Conservation (phyloP, 92 coral and sea anemone species). For the Metridium senile region DNA sequence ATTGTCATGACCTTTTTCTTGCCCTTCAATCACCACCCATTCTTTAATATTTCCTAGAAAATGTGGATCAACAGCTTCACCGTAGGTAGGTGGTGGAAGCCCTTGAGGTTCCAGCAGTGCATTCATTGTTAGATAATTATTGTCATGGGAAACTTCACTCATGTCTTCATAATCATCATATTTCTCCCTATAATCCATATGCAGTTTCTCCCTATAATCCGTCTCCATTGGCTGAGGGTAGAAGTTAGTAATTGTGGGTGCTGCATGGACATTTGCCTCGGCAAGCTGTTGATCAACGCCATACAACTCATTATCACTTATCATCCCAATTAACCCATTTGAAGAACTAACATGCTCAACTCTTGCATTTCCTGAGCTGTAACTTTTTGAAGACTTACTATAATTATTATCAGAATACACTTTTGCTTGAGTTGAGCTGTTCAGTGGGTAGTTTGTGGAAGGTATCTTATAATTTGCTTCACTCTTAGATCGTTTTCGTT, state of each 20-base stretch:
- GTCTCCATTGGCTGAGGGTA: slow-evolving; percentile 10
- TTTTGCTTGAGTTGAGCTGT: too few relatives aligned
- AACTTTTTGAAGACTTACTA: neutral
- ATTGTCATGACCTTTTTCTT: neutral
- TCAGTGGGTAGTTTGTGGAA: too few relatives aligned
- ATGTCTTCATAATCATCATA: slow-evolving; percentile 6
- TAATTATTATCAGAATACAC: too few relatives aligned
- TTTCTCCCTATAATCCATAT: neutral
- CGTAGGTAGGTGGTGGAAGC: slow-evolving; percentile 18
- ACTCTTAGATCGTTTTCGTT: neutral
- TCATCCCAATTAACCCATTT: neutral
- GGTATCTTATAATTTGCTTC: too few relatives aligned
- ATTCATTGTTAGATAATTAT: neutral
- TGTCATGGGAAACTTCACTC: neutral
- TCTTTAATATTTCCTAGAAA: slow-evolving; percentile 8
- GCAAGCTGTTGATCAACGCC: too few relatives aligned
- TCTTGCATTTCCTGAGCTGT: neutral
- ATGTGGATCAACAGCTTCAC: slow-evolving; percentile 2
- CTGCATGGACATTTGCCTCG: neutral
- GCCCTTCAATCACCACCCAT: slow-evolving; percentile 3
- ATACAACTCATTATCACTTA: slow-evolving; percentile 1
- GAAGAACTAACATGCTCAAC: neutral
- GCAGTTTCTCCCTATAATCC: too few relatives aligned
- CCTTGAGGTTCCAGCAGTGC: neutral
- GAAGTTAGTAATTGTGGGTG: neutral